Evolutionary conservation across 1,140 invertebrate genomes (phyloP).

Genomic region (Apis laboriosa): DNA sequence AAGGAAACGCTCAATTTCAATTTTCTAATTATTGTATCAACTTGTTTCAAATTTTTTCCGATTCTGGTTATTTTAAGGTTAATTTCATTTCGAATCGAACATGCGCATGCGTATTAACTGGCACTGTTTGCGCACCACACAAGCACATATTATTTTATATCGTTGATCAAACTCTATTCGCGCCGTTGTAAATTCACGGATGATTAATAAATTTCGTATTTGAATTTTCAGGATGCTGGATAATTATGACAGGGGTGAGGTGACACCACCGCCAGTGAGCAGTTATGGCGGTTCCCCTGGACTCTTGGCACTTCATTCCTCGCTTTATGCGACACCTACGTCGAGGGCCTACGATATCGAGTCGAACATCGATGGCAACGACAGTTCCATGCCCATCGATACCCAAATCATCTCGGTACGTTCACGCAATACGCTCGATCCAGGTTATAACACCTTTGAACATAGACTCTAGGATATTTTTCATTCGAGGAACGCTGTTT

Average conservation of each 20-base stretch:
- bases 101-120: too few relatives aligned
- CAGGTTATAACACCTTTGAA: background rate
- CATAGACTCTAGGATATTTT: slow-evolving; percentile 23
- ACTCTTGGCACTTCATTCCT: slow-evolving; percentile 78
- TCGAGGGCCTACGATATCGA: slow-evolving; percentile 78
- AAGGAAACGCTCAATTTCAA: too few relatives aligned
- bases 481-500: slow-evolving; percentile 9
- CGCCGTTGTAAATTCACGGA: background rate
- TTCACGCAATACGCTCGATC: background rate
- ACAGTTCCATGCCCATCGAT: slow-evolving; percentile 78
- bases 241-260: slow-evolving; percentile 79
- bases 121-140: too few relatives aligned
- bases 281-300: slow-evolving; percentile 78
- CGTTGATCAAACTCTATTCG: background rate
- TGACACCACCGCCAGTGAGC: slow-evolving; percentile 77
- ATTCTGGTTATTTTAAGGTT: too few relatives aligned
- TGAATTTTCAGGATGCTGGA: slow-evolving; percentile 77
- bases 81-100: too few relatives aligned
- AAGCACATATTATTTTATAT: background rate
- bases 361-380: slow-evolving; percentile 77
- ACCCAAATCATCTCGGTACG: slow-evolving; percentile 80
- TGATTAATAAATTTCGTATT: slow-evolving; percentile 6
- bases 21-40: too few relatives aligned
- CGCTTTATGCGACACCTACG: slow-evolving; percentile 77
- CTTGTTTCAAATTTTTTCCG: background rate